Evolutionary conservation across 2,113 vertebrate species (phyloP).

Genomic region (Zonotrichia leucophrys): DNA sequence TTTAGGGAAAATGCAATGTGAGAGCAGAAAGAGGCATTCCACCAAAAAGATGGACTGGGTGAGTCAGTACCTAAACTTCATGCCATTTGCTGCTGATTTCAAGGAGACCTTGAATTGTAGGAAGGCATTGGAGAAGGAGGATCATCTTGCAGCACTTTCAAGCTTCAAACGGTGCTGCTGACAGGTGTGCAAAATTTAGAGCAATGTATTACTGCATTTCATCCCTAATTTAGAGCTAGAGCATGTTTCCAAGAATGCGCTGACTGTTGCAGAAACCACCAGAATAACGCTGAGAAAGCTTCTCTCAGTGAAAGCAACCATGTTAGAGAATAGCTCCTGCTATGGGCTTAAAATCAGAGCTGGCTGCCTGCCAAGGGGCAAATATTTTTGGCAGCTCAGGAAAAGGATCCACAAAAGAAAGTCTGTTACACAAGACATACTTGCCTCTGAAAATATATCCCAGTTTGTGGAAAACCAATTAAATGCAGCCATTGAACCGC

Average conservation of each 20-base stretch:
- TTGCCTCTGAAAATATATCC: constrained; percentile 18
- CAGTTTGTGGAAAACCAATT: constrained; percentile 35
- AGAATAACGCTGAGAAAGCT: constrained; percentile 34
- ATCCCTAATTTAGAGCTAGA: constrained; percentile 44
- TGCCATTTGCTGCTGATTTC: not conserved
- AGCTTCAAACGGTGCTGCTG: constrained; percentile 6
- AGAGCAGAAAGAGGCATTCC: not conserved
- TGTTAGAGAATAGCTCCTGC: not conserved
- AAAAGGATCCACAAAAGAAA: constrained; percentile 1
- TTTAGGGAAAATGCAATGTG: not conserved
- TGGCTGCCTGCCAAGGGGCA: constrained; percentile 41
- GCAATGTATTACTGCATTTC: not conserved
- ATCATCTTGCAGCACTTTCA: constrained; percentile 22
- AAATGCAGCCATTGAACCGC: not conserved
- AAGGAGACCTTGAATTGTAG: constrained; percentile 16
- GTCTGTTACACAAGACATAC: constrained; percentile 2
- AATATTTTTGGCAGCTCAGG: constrained; percentile 20
- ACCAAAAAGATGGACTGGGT: not conserved
- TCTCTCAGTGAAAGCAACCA: not conserved
- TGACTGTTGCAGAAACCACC: constrained; percentile 30
- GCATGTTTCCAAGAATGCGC: not conserved
- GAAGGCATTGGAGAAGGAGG: not conserved
- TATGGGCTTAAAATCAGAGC: constrained; percentile 30
- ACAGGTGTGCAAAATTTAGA: constrained; percentile 28
- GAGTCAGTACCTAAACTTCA: not conserved